Base-by-base conservation (phyloP, 2,888 invertebrate species). In the Campopleginae sp. region DNA sequence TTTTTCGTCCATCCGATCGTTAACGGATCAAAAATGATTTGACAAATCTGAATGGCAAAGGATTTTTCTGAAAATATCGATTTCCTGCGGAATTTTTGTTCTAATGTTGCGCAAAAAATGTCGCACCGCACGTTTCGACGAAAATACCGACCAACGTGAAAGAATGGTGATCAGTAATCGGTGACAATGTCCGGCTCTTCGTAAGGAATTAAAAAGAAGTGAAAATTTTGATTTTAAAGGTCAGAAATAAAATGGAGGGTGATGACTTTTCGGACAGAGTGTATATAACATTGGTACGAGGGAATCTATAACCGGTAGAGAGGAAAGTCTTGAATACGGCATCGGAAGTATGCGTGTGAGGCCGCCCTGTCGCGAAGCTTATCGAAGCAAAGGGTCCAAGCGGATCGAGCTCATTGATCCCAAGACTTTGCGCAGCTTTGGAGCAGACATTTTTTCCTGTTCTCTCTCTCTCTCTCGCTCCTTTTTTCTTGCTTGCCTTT, bases 331-430 rank as follows among this genome's bases (percentile, higher is more conserved):
- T 75, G 46, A 78, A 70, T 78, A 74, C 58, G 66, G 19, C 42
- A 44, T 17, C 44, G 44, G 23, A 44, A 46, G 1, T 44, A 65
- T 77, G 65, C 54, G 81, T 65, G 78, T 74, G 80, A 65, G 77
- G 71, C 61, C 27, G 51, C 65, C 65, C 81, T 74, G 85, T 79
- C 70, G 75, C 68, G 70, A 68, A 48, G 71, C 79, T 82, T 79
- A 79, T 81, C 81, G 44, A 78, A 61, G 74, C 82, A 61, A 83
- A 83, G 78, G 78, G 66, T 51, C 61, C 42, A 66, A 74, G 48
- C 38, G 58, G 79, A 76, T 79, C 46, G 79, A 75, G 85, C 70
- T 82, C 85, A 78, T 85, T 85, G 82, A 85, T 82, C 85, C 82
- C 82, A 38, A 54, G 85, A 68, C 79, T 78, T 79, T 46, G 61